Conservation (phyloP, 1,140 invertebrate genomes). For the Copidosoma floridanum region DNA sequence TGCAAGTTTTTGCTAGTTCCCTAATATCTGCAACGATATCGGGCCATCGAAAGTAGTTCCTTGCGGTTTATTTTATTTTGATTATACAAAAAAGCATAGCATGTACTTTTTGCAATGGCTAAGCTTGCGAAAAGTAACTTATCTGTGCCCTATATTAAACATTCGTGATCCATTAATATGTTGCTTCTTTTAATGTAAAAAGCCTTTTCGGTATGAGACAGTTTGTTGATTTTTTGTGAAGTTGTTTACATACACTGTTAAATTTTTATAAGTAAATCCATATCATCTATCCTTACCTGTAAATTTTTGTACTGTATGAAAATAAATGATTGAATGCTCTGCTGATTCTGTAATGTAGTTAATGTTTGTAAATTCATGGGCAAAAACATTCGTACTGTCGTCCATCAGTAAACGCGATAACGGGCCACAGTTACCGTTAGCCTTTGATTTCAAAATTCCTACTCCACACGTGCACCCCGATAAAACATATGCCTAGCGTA, state of each 20-base stretch:
- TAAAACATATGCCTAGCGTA: conserved; percentile 28
- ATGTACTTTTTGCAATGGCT: conserved; percentile 45
- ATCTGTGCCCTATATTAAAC: conserved; percentile 30
- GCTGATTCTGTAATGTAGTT: not conserved
- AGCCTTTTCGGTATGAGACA: conserved; percentile 3
- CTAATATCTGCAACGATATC: conserved; percentile 53
- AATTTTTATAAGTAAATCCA: not conserved
- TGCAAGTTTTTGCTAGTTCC: conserved; percentile 41
- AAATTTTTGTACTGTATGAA: too few species aligned
- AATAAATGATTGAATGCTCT: too few species aligned
- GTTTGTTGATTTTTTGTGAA: not conserved
- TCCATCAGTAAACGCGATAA: too few species aligned
- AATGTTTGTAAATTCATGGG: not conserved
- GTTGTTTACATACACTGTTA: not conserved
- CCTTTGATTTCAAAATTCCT: not conserved
- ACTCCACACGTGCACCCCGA: conserved; percentile 4
- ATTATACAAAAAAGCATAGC: conserved; percentile 36
- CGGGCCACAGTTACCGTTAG: too few species aligned
- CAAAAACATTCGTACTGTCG: not conserved
- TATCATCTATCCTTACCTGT: too few species aligned
- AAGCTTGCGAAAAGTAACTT: conserved; percentile 44
- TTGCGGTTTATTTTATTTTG: conserved; percentile 39
- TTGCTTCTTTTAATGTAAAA: not conserved
- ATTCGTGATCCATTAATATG: conserved; percentile 3
- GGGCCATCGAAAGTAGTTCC: conserved; percentile 33